These are phyloP conservation scores for Fragum sueziense DNA, from an alignment of 2,888 invertebrate species.

Conservation along the genomic window DNA sequence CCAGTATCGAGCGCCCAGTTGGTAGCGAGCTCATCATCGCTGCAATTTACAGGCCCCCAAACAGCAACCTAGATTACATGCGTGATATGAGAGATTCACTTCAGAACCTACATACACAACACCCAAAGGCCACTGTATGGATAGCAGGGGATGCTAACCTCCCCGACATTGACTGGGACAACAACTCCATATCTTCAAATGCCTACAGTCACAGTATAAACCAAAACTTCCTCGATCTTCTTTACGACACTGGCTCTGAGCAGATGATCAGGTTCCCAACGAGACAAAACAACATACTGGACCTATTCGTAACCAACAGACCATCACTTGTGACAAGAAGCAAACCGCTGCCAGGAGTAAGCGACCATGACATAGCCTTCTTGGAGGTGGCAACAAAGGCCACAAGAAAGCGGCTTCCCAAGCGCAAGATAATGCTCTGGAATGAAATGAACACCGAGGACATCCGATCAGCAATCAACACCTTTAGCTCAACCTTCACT, in stretches of 20 bases:
- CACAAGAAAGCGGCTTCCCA: too few species aligned
- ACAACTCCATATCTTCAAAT: background rate
- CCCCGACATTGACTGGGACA: too few species aligned
- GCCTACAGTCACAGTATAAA: background rate
- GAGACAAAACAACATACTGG: background rate
- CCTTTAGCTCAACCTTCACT: background rate
- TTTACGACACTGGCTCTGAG: background rate
- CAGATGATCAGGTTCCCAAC: background rate
- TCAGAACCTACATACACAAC: background rate
- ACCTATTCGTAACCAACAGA: background rate
- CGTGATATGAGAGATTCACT: slow-evolving; percentile 1
- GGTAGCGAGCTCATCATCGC: slow-evolving; percentile 9
- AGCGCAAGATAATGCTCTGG: background rate
- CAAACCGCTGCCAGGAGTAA: background rate
- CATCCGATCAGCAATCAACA: background rate
- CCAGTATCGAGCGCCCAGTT: background rate
- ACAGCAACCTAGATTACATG: slow-evolving; percentile 11
- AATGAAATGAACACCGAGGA: background rate
- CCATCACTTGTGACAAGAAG: background rate
- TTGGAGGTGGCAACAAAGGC: background rate
- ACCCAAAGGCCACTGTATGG: background rate
- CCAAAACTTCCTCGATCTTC: background rate
- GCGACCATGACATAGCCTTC: background rate
- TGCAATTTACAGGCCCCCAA: slow-evolving; percentile 21
- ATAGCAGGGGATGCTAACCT: background rate